Conservation (phyloP, 1,140 invertebrate genomes). For the Littorina saxatilis region DNA sequence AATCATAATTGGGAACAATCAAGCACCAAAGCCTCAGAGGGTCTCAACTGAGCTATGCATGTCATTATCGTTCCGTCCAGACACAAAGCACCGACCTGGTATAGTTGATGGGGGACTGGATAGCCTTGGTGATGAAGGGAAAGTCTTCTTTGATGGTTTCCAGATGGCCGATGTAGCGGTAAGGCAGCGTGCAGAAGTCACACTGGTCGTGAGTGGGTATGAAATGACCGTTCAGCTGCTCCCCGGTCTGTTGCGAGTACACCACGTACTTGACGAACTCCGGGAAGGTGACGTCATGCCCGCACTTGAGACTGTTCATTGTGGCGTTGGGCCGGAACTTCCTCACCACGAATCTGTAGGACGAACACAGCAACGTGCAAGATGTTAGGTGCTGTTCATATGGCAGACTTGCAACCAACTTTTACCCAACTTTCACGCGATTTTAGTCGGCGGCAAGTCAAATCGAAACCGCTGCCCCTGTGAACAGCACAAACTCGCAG, state of each 20-base stretch:
- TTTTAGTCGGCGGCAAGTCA: too few species aligned
- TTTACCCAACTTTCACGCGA: too few species aligned
- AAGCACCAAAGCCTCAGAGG: too few species aligned
- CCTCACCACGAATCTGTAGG: constrained; percentile 50
- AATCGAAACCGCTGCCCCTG: too few species aligned
- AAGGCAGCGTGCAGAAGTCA: constrained; percentile 61
- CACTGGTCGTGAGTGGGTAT: constrained; percentile 65
- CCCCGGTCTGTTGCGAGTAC: constrained; percentile 50
- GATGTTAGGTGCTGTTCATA: too few species aligned
- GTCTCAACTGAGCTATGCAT: too few species aligned
- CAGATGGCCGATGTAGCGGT: constrained; percentile 61
- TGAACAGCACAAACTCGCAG: too few species aligned
- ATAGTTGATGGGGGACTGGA: constrained; percentile 51
- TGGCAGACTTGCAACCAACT: too few species aligned
- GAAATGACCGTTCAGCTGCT: constrained; percentile 59
- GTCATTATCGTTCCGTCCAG: too few species aligned
- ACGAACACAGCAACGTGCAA: too few species aligned
- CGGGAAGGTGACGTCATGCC: constrained; percentile 66
- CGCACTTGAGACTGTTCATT: constrained; percentile 53
- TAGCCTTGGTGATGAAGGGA: constrained; percentile 51
- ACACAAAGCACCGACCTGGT: too few species aligned
- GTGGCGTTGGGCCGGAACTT: constrained; percentile 50
- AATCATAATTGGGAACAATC: too few species aligned
- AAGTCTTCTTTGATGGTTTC: constrained; percentile 66
- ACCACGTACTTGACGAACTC: constrained; percentile 67